These are phyloP conservation scores for Oreochromis mossambicus DNA, from an alignment of 2,797 vertebrate species.

Conservation along the genomic window DNA sequence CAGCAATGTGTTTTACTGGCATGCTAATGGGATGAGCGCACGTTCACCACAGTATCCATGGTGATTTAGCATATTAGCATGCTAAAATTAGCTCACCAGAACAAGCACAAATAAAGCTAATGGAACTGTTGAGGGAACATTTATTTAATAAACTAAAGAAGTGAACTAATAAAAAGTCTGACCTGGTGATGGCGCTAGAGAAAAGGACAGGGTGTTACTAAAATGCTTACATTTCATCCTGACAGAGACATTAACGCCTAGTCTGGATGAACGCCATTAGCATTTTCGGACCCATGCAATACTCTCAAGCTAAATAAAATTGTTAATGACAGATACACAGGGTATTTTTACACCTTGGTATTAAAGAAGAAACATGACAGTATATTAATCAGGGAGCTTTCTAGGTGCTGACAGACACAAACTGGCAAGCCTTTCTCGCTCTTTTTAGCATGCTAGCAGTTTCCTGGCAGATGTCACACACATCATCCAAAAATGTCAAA, in stretches of 20 bases:
- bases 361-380: background rate
- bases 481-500: constrained; percentile 17
- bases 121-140: background rate
- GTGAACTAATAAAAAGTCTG: background rate
- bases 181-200: background rate
- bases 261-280: background rate
- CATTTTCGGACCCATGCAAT: background rate
- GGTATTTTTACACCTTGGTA: background rate
- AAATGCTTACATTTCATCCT: background rate
- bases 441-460: background rate
- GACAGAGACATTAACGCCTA: background rate
- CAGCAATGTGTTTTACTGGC: background rate
- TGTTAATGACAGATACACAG: background rate
- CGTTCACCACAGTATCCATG: background rate
- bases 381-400: background rate
- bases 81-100: background rate
- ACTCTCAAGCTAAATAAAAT: background rate
- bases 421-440: background rate
- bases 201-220: background rate
- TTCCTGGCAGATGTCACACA: background rate
- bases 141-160: background rate
- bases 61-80: background rate
- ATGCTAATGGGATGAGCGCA: background rate
- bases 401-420: background rate
- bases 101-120: background rate